These are phyloP conservation scores for Luscinia luscinia DNA, from an alignment of 2,797 vertebrate genomes.

Conservation along the genomic window DNA sequence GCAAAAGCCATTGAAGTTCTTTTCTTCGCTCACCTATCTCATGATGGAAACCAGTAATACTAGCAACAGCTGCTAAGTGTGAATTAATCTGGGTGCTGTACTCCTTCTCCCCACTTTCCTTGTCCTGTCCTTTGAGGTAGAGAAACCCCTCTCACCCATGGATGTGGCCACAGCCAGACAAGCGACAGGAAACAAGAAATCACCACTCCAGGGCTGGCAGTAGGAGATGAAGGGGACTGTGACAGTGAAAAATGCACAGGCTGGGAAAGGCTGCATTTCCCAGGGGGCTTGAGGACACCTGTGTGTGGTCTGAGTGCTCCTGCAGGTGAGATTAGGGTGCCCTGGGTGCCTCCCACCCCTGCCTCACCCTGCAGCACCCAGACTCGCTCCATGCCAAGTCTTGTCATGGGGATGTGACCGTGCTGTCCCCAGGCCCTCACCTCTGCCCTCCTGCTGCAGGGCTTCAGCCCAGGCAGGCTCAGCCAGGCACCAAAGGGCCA, in stretches of 20 bases:
- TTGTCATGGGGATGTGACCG: neutral
- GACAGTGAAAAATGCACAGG: rapidly evolving
- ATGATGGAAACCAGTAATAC: neutral
- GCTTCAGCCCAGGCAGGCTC: neutral
- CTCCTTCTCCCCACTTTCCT: neutral
- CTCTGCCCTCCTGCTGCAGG: neutral
- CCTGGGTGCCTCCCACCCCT: neutral
- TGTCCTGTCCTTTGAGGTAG: neutral
- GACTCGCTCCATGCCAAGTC: rapidly evolving
- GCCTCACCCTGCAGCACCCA: neutral
- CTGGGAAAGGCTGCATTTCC: neutral
- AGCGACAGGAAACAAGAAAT: neutral
- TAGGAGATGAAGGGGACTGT: rapidly evolving
- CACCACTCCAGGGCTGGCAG: rapidly evolving
- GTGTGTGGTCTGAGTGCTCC: neutral
- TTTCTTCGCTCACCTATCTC: neutral
- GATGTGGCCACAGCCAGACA: neutral
- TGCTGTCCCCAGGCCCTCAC: neutral
- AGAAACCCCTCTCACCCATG: neutral
- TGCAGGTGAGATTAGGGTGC: neutral
- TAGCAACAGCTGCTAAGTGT: neutral
- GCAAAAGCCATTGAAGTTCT: neutral
- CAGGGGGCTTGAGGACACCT: neutral
- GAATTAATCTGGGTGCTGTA: neutral
- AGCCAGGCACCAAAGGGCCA: neutral